Evolutionary conservation across 2,888 invertebrate genomes (phyloP).

Genomic region (Dynastes hyllus): DNA sequence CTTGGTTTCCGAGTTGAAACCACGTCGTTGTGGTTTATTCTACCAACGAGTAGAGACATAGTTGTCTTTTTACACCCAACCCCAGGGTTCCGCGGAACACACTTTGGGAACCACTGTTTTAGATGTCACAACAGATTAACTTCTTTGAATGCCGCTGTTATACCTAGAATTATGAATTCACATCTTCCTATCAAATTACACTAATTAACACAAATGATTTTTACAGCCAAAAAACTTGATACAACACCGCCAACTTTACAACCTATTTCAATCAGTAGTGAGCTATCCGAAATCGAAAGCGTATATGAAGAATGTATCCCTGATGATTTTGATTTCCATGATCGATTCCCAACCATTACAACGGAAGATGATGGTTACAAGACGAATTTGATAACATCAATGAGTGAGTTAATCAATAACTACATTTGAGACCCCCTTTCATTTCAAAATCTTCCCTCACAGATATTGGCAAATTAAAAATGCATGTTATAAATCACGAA

Average conservation of each 20-base stretch:
- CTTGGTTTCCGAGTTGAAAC: no score
- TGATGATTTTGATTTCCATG: not conserved
- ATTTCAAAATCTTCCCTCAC: not conserved
- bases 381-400: conserved; percentile 9
- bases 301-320: conserved; percentile 21
- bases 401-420: not conserved
- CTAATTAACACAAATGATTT: no score
- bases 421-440: not conserved
- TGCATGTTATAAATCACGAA: conserved; percentile 36
- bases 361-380: not conserved
- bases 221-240: no score
- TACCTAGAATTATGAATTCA: no score
- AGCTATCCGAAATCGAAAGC: not conserved
- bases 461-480: conserved; percentile 21
- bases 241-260: not conserved
- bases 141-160: no score
- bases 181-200: no score
- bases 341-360: not conserved
- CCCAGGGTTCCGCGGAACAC: no score
- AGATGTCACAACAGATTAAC: no score
- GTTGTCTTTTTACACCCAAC: no score
- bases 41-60: no score
- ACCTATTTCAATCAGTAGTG: not conserved
- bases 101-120: no score
- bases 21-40: no score